phyloP scores from a whole-genome alignment of 2,888 invertebrate genomes.

The Rhamnusium bicolor region DNA sequence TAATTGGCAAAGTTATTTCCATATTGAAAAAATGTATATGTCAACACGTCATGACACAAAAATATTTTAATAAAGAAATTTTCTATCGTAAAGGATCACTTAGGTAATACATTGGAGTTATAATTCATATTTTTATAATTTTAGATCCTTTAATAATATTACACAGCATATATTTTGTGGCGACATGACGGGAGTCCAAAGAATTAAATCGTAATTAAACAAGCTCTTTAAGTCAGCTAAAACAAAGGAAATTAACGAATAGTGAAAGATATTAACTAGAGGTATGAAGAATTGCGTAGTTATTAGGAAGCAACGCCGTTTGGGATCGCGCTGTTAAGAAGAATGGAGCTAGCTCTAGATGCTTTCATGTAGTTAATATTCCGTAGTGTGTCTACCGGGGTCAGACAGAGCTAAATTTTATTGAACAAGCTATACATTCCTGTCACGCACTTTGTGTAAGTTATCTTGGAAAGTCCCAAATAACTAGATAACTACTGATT shows the following conservation, averaged over 20 bases:
- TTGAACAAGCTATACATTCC: constrained; percentile 47
- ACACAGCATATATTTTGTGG: too few relatives aligned
- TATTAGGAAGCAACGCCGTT: constrained; percentile 17
- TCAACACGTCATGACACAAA: too few relatives aligned
- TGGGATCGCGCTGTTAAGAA: constrained; percentile 2
- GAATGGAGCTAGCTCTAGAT: constrained; percentile 19
- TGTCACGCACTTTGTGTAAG: constrained; percentile 47
- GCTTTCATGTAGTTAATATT: constrained; percentile 31
- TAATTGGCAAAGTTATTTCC: too few relatives aligned
- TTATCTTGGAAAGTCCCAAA: constrained; percentile 46
- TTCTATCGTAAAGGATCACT: too few relatives aligned
- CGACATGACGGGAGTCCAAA: too few relatives aligned
- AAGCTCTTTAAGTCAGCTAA: not conserved
- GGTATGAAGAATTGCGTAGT: constrained; percentile 15
- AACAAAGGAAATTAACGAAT: constrained; percentile 19
- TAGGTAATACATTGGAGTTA: too few relatives aligned
- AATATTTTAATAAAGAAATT: too few relatives aligned
- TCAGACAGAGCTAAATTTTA: constrained; percentile 44
- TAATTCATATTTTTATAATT: too few relatives aligned
- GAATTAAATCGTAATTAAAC: constrained; percentile 5
- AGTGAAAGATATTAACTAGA: constrained; percentile 23
- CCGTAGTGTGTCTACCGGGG: constrained; percentile 16
- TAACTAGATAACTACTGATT: constrained; percentile 43
- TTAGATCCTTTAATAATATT: too few relatives aligned
- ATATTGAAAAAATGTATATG: too few relatives aligned